Base-by-base conservation (phyloP, 2,797 vertebrate genomes). In the Prionace glauca region DNA sequence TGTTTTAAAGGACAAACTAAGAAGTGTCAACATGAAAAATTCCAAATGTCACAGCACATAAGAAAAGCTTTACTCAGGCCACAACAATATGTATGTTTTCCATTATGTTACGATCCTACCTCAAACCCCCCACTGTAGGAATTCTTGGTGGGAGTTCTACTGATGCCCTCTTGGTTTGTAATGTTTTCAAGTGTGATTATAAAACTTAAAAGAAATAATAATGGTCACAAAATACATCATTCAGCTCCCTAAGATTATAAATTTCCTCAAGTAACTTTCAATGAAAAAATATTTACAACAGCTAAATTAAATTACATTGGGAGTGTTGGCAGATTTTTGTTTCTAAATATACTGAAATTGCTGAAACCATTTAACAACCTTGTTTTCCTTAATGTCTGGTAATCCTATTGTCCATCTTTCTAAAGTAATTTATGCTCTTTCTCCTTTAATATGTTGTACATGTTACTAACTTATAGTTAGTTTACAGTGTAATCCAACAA, bases 141-240 rank as follows among this genome's bases (percentile, higher is more conserved):
- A 95, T 96, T 96, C 95, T 96, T 96, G 91, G 96, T 96, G 96
- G 96, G 95, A 95, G 95, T 91, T 96, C 87, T 84, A 96, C 95
- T 96, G 90, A 95, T 96, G 95, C 95, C 29, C 50, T 50, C 45
- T 72, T 94, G 71, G 84, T 69, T 65, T 95, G 95, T 95, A 95
- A 69, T 69, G 62, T 69, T 92, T 65, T 41, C n/a, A 92, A 69
- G n/a, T 92, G n/a, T 32, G 65, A 56, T 77, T 77, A 95, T 77
- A 95, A 95, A 77, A 95, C 26, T 60, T 56, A 56, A 95, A 74
- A 77, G 93, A 95, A 95, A 95, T 94, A 95, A 77, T 95, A 95
- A 95, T 77, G 69, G 45, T 72, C 45, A 95, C 60, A 95, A 95
- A 94, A 74, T 77, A 72, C 71, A 95, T 56, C 71, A 60, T 95